These are phyloP conservation scores for Thunnus maccoyii DNA, from an alignment of 2,113 vertebrate species.

Conservation along the genomic window DNA sequence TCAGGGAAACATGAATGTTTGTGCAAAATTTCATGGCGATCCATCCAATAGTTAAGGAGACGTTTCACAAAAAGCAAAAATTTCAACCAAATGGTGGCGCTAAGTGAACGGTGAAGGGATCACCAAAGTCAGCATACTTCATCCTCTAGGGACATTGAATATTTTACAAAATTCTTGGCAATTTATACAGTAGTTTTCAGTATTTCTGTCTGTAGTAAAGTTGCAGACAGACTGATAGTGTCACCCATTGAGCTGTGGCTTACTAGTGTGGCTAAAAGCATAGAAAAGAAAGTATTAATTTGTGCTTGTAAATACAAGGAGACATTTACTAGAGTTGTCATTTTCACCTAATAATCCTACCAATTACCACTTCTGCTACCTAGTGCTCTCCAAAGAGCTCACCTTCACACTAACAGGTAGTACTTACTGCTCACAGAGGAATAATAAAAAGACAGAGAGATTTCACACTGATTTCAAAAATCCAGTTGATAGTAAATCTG, in stretches of 20 bases:
- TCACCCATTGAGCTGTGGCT: neutral
- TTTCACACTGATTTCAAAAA: conserved; percentile 29
- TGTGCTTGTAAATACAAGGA: neutral
- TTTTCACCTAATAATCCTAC: conserved; percentile 1
- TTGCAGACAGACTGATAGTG: neutral
- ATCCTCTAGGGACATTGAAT: neutral
- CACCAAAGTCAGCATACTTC: neutral
- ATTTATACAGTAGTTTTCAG: neutral
- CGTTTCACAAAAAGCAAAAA: too few species aligned
- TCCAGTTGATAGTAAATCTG: conserved; percentile 7
- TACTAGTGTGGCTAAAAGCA: neutral
- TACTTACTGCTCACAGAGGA: neutral
- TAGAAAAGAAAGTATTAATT: neutral
- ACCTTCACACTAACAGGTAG: neutral
- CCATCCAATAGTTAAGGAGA: neutral
- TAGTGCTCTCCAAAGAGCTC: neutral
- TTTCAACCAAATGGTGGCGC: too few species aligned
- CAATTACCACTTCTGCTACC: conserved; percentile 3
- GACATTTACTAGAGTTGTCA: neutral
- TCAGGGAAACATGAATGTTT: neutral
- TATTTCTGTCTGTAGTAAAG: too few species aligned
- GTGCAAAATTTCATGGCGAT: accelerated
- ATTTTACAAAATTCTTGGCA: neutral
- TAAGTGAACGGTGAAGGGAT: neutral
- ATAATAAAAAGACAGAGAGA: neutral